A percentile compares a stretch with the other conserved stretches of the same genome.
Evolutionary conservation across 2,888 invertebrate genomes (phyloP).

Genomic region (Scrobipalpa costella): DNA sequence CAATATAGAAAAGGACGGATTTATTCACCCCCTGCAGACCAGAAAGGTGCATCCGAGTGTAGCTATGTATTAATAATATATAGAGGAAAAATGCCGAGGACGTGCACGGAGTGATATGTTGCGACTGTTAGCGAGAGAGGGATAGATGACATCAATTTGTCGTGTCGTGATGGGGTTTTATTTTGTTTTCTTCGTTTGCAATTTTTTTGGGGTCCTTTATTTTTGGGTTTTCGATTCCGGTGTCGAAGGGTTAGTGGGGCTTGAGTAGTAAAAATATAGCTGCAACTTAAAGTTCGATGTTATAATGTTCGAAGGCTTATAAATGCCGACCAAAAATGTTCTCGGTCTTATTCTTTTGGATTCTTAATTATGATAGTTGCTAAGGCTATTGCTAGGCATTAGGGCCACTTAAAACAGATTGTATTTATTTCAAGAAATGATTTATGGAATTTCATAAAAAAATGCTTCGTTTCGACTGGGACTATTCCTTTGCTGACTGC

Average conservation of each 20-base stretch:
- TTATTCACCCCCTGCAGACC: slow-evolving; percentile 50
- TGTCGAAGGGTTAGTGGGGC: slow-evolving; percentile 30
- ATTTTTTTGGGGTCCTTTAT: slow-evolving; percentile 48
- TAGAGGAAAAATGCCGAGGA: slow-evolving; percentile 81
- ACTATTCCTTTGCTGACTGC: no score
- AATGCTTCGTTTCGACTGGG: no score
- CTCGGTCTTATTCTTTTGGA: no score
- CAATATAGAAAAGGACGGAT: slow-evolving; percentile 78
- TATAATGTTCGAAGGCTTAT: neutral
- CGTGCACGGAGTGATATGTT: slow-evolving; percentile 79
- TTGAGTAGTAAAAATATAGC: neutral
- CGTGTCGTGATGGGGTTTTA: slow-evolving; percentile 81
- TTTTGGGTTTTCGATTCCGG: slow-evolving; percentile 45
- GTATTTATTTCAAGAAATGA: no score
- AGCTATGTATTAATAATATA: slow-evolving; percentile 81
- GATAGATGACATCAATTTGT: slow-evolving; percentile 81
- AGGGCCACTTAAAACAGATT: no score
- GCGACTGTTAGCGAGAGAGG: slow-evolving; percentile 79
- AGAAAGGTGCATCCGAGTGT: slow-evolving; percentile 66
- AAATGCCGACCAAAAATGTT: no score
- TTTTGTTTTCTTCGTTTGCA: slow-evolving; percentile 74
- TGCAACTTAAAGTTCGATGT: neutral
- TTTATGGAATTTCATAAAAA: no score
- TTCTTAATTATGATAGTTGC: no score
- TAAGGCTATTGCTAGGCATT: no score